Conservation (phyloP, 2,113 vertebrate species). For the Eurystomus gularis region DNA sequence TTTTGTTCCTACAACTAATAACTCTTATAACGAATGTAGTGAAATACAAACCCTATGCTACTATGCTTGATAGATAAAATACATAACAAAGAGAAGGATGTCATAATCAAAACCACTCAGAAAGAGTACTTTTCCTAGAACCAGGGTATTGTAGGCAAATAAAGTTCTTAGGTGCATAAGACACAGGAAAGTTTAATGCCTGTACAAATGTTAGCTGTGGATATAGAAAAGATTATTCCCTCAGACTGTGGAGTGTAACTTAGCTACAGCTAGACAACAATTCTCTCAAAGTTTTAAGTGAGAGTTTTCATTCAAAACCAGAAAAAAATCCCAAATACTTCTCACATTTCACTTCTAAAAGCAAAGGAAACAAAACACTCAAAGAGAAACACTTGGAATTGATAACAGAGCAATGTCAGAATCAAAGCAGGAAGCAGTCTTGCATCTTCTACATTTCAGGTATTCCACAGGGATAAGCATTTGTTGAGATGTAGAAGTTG, state of each 20-base stretch:
- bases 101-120: background rate
- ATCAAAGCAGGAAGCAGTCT: constrained; percentile 41
- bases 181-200: background rate
- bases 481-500: background rate
- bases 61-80: background rate
- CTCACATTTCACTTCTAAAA: constrained; percentile 18
- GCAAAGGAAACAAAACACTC: constrained; percentile 6
- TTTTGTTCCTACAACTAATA: background rate
- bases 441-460: constrained; percentile 18
- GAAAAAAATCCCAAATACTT: background rate
- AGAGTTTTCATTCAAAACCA: background rate
- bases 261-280: background rate
- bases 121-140: background rate
- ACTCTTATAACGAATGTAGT: background rate
- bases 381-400: constrained; percentile 21
- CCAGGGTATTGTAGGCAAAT: background rate
- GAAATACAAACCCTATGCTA: background rate
- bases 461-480: constrained; percentile 13
- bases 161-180: background rate
- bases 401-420: constrained; percentile 28
- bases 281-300: background rate
- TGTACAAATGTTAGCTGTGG: background rate
- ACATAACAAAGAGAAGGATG: background rate
- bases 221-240: no score
- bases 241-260: background rate